Conservation (phyloP, 2,113 vertebrate species). For the Cephalopterus ornatus region DNA sequence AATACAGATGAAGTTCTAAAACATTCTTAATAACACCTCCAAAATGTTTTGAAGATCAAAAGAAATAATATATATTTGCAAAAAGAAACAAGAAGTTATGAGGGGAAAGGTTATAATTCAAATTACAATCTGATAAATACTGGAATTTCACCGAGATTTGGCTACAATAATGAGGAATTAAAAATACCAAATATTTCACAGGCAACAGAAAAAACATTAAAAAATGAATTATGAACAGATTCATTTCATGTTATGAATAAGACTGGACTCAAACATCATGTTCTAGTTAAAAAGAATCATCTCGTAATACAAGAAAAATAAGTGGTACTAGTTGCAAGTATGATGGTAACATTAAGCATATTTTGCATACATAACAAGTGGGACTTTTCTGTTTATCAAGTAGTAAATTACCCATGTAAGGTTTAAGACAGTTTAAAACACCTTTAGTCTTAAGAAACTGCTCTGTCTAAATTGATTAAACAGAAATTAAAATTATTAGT, state of each 20-base stretch:
- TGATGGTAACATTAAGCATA: not conserved
- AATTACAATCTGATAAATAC: not conserved
- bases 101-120: not conserved
- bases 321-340: not conserved
- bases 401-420: not conserved
- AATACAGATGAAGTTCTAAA: not conserved
- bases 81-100: not conserved
- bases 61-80: not conserved
- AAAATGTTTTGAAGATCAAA: not conserved
- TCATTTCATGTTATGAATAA: not conserved
- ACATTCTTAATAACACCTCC: not conserved
- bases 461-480: not conserved
- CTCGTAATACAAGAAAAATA: not conserved
- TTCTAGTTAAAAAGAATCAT: not conserved
- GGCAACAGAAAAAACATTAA: not conserved
- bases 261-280: not conserved
- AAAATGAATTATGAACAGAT: not conserved
- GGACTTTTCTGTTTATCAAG: not conserved
- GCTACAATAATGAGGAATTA: not conserved
- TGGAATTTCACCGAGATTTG: not conserved
- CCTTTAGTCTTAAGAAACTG: not conserved
- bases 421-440: not conserved
- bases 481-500: not conserved
- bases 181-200: not conserved
- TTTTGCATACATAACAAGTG: not conserved